phyloP scores from a whole-genome alignment of 2,888 invertebrate genomes.

The Volucella bombylans region DNA sequence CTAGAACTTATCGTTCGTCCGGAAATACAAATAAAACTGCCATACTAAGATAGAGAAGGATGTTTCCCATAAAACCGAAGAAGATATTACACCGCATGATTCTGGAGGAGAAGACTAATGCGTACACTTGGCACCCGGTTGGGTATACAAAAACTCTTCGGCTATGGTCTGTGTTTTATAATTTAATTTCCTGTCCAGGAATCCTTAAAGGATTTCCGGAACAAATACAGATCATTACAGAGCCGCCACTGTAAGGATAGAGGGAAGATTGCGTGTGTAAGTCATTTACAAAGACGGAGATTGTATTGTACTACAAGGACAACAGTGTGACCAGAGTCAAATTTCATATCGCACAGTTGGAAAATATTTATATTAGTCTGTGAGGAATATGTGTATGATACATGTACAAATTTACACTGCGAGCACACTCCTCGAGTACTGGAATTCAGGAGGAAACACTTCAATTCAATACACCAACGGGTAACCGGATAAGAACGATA shows the following conservation, averaged over 20 bases:
- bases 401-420: too few relatives aligned
- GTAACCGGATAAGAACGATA: too few relatives aligned
- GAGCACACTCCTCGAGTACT: too few relatives aligned
- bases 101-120: background rate
- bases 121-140: background rate
- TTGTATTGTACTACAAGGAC: too few relatives aligned
- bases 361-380: too few relatives aligned
- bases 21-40: conserved; percentile 54
- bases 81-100: background rate
- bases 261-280: too few relatives aligned
- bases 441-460: too few relatives aligned
- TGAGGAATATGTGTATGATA: too few relatives aligned
- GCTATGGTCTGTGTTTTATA: conserved; percentile 7
- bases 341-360: too few relatives aligned
- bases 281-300: too few relatives aligned
- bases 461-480: too few relatives aligned
- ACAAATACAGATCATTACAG: conserved; percentile 55
- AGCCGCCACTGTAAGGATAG: background rate
- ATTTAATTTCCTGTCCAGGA: conserved; percentile 38
- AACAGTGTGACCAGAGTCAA: too few relatives aligned
- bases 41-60: conserved; percentile 1
- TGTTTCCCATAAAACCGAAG: background rate
- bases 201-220: conserved; percentile 51
- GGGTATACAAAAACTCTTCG: conserved; percentile 4
- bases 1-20: conserved; percentile 36